A percentile compares a stretch with the other conserved stretches of the same genome.
phyloP scores from a whole-genome alignment of 2,797 vertebrate species.

The Euthynnus affinis region DNA sequence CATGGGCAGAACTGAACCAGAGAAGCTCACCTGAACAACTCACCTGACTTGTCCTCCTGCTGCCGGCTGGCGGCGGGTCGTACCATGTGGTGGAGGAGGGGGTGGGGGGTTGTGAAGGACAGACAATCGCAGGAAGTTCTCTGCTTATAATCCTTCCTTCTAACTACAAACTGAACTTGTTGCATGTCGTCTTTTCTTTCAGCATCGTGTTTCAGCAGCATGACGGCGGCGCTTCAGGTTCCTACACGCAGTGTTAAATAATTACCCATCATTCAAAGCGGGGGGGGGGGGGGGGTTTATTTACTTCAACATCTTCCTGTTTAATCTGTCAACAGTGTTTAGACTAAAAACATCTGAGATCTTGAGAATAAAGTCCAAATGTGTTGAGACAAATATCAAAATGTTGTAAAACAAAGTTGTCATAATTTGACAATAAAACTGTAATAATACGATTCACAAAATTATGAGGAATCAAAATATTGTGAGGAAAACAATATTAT shows the following conservation, averaged over 20 bases:
- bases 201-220: slow-evolving; percentile 10
- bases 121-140: slow-evolving; percentile 31
- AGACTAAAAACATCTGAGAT: no score
- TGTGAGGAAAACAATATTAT: no score
- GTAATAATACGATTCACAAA: no score
- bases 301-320: no score
- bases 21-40: slow-evolving; percentile 9
- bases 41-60: slow-evolving; percentile 3
- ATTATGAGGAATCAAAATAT: no score
- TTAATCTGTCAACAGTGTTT: no score
- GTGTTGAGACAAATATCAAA: no score
- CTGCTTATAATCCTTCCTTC: neutral
- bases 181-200: slow-evolving; percentile 37
- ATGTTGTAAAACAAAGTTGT: no score
- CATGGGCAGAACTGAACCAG: slow-evolving; percentile 7
- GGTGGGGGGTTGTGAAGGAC: neutral
- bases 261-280: slow-evolving; percentile 1
- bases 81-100: neutral
- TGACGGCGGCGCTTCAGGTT: neutral
- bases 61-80: no score
- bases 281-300: no score
- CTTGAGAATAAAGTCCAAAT: no score
- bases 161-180: slow-evolving; percentile 17
- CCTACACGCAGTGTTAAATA: neutral
- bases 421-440: no score